Percentiles rank a stretch among this genome's conserved stretches.
Evolutionary conservation across 2,113 vertebrate genomes (phyloP).

Genomic region (Phrynosoma platyrhinos): DNA sequence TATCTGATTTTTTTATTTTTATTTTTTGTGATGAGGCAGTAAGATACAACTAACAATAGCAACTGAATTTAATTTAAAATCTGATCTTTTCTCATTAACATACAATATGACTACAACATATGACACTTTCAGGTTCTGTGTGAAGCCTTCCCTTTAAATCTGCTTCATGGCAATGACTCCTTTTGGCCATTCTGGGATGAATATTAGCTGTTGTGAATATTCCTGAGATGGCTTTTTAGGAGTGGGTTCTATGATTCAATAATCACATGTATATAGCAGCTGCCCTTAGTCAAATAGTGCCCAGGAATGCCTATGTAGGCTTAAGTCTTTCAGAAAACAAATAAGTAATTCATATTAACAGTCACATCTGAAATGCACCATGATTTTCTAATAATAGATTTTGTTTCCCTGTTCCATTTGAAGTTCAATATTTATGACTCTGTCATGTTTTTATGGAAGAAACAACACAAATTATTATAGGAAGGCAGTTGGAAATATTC

Average conservation of each 20-base stretch:
- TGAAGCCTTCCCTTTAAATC: neutral
- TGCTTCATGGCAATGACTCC: neutral
- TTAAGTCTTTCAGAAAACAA: neutral
- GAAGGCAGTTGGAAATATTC: conserved; percentile 20
- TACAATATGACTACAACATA: neutral
- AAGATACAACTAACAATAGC: neutral
- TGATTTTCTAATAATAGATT: conserved; percentile 26
- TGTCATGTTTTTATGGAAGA: conserved; percentile 26
- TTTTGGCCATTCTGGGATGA: too few relatives aligned
- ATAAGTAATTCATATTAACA: neutral
- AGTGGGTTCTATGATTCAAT: too few relatives aligned
- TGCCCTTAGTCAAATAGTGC: conserved; percentile 9
- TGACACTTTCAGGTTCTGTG: conserved; percentile 7
- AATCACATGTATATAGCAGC: too few relatives aligned
- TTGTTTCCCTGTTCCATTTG: conserved; percentile 12
- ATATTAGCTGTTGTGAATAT: too few relatives aligned
- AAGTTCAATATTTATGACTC: conserved; percentile 26
- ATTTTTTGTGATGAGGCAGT: neutral
- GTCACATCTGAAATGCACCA: conserved; percentile 27
- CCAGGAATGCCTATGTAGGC: conserved; percentile 12
- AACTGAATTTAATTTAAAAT: neutral
- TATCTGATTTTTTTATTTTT: too few relatives aligned
- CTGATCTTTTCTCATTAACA: conserved; percentile 27
- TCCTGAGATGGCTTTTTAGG: too few relatives aligned
- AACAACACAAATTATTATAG: neutral